A percentile compares a stretch with the other conserved stretches of the same genome.
Evolutionary conservation across 2,888 invertebrate genomes (phyloP).

Genomic region (Matsumyia berberina): DNA sequence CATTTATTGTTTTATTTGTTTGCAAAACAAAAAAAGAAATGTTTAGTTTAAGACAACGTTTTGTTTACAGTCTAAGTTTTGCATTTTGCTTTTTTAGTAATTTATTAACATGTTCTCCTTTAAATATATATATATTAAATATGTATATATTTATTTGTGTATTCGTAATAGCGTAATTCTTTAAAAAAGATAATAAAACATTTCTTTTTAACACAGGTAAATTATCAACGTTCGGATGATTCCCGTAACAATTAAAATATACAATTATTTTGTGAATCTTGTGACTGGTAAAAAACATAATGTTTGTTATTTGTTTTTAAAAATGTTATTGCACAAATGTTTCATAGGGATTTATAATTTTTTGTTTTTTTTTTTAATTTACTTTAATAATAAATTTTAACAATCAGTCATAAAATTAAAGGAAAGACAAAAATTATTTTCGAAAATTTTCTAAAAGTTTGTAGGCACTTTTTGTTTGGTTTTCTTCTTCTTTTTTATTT

Average conservation of each 20-base stretch:
- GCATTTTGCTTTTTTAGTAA: constrained; percentile 77
- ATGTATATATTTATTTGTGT: constrained; percentile 60
- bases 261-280: constrained; percentile 57
- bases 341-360: constrained; percentile 50
- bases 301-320: constrained; percentile 49
- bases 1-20: constrained; percentile 58
- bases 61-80: constrained; percentile 57
- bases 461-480: constrained; percentile 75
- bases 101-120: constrained; percentile 77
- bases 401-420: constrained; percentile 70
- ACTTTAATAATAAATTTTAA: constrained; percentile 61
- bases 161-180: constrained; percentile 57
- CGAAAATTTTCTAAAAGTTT: constrained; percentile 67
- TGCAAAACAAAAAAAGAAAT: constrained; percentile 76
- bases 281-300: constrained; percentile 67
- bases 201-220: constrained; percentile 22
- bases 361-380: constrained; percentile 48
- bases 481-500: constrained; percentile 50
- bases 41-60: constrained; percentile 35
- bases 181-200: constrained; percentile 35
- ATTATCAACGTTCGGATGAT: constrained; percentile 26
- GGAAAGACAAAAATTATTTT: constrained; percentile 62
- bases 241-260: constrained; percentile 34
- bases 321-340: constrained; percentile 64
- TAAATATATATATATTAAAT: constrained; percentile 45